Evolutionary conservation across 2,113 vertebrate species (phyloP), one percentile per base, ranked within the genome.

Genomic region (Delphinapterus leucas): DNA sequence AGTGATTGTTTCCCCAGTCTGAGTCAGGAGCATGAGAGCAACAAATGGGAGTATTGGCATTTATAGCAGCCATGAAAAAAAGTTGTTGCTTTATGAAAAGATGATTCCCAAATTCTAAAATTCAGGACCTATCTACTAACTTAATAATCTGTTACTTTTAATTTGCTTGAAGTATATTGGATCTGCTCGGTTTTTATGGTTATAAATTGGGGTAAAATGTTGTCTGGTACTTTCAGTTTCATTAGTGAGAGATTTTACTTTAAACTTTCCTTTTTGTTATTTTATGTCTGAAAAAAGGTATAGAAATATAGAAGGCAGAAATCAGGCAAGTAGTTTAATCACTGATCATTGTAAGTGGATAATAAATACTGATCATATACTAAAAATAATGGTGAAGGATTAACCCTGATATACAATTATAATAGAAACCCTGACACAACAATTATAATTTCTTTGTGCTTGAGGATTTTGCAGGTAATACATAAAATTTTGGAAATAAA

Each of bases 251-350:
- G 79, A 49, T 93, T 79, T 12, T 97, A 96, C 96, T 92, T 98
- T 98, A 97, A 98, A 98, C 55, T 93, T 96, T 97, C 95, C 94
- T 98, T 98, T 98, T 98, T 92, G 97, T 98, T 61, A 87, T 99
- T 36, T 98, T 97, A 97, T 98, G 89, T 98, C 95, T 99, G 98
- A 96, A 99, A 98, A 98, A 98, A 98, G 97, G 97, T 98, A 98
- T 97, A 98, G 98, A 98, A 98, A 98, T 98, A 73, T 97, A 98
- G 98, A 98, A 98, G 98, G 97, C 96, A 98, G 92, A 98, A 98
- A 94, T 41, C 98, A 98, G 97, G 97, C 98, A 98, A 98, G 98
- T 99, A 98, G 98, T 97, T 98, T 97, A 97, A 98, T 88, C 88
- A 81, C 94, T 97, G 96, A 88, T 96, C 58, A 97, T 97, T 98